Conservation (phyloP, 2,113 vertebrate genomes). For the Campylorhamphus procurvoides region DNA sequence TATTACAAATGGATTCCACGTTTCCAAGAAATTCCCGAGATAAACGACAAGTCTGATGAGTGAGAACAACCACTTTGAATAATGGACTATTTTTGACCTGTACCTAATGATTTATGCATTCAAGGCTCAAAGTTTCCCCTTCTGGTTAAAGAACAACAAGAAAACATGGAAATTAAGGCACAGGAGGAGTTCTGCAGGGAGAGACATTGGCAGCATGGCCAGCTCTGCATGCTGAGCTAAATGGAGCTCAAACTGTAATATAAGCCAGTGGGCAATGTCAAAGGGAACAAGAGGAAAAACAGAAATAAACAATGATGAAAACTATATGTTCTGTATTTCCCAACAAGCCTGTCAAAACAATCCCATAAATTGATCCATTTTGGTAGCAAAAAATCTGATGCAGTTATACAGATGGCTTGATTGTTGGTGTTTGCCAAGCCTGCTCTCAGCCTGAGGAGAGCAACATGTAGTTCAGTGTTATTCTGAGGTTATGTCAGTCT, state of each 20-base stretch:
- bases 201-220: background rate
- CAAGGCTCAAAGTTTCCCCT: background rate
- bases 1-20: background rate
- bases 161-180: slow-evolving; percentile 24
- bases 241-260: slow-evolving; percentile 5
- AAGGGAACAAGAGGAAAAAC: slow-evolving; percentile 30
- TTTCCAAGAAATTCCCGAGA: slow-evolving; percentile 5
- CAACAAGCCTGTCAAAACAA: slow-evolving; percentile 52
- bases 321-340: slow-evolving; percentile 37
- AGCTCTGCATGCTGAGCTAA: slow-evolving; percentile 25
- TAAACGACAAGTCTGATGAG: background rate
- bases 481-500: slow-evolving; percentile 4
- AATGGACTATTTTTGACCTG: slow-evolving; percentile 1
- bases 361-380: slow-evolving; percentile 34
- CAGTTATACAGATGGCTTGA: slow-evolving; percentile 47
- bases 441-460: slow-evolving; percentile 26
- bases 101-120: slow-evolving; percentile 26
- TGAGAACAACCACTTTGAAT: slow-evolving; percentile 1
- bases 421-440: background rate
- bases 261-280: slow-evolving; percentile 21
- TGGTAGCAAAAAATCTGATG: background rate
- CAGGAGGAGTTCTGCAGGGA: background rate
- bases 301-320: slow-evolving; percentile 44
- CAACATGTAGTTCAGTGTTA: background rate
- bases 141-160: slow-evolving; percentile 22